Evolutionary conservation across 1,140 invertebrate genomes (phyloP).

Genomic region (Coenobita brevimanus): DNA sequence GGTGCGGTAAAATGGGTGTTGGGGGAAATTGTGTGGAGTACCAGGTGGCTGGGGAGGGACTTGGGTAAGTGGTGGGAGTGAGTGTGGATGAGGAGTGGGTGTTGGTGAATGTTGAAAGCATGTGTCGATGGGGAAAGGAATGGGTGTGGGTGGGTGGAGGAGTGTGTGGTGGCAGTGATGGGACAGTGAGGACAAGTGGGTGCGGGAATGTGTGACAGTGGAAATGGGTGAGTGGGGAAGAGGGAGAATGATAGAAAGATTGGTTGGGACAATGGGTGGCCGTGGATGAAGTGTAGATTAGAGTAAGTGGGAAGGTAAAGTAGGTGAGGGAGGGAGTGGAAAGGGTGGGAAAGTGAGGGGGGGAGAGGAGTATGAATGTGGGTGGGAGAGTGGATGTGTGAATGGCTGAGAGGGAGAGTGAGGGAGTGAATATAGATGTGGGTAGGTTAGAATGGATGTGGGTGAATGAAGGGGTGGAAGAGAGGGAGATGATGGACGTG

Average conservation of each 20-base stretch:
- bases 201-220: too few species aligned
- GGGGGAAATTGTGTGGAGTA: neutral
- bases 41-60: neutral
- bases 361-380: neutral
- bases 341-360: neutral
- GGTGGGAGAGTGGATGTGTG: neutral
- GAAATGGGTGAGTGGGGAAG: neutral
- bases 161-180: neutral
- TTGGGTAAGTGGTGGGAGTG: neutral
- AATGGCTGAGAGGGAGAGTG: neutral
- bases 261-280: neutral
- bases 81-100: neutral
- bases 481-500: neutral
- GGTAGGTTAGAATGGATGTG: neutral
- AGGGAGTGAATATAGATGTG: neutral
- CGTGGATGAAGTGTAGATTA: neutral
- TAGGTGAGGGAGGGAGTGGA: neutral
- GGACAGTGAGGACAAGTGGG: neutral
- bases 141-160: neutral
- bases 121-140: neutral
- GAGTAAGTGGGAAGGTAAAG: neutral
- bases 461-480: neutral
- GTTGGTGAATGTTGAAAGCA: neutral
- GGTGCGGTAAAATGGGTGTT: neutral
- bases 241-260: neutral